Percentiles rank a stretch among this genome's conserved stretches.
phyloP scores from a whole-genome alignment of 2,113 vertebrate genomes.

The Aegithalos caudatus region DNA sequence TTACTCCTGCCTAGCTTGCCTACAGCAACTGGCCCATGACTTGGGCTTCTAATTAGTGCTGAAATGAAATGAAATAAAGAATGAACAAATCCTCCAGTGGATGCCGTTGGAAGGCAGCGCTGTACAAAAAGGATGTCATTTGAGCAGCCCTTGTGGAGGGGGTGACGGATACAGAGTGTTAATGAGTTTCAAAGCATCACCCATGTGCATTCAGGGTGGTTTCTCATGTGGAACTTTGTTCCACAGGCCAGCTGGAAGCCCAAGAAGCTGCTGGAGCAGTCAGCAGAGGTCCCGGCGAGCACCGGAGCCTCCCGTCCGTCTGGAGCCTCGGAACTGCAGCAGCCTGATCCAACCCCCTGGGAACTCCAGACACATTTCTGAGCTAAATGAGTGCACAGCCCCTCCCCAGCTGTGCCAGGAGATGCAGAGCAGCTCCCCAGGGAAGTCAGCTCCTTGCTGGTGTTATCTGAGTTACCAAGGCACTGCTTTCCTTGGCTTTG shows the following conservation, averaged over 20 bases:
- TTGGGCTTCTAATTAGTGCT: neutral
- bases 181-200: neutral
- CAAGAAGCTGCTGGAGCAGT: neutral
- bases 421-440: neutral
- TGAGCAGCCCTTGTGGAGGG: neutral
- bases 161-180: rapidly evolving
- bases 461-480: neutral
- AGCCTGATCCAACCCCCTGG: neutral
- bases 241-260: neutral
- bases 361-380: neutral
- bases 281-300: neutral
- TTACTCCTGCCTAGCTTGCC: neutral
- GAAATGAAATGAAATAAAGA: neutral
- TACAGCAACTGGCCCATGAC: neutral
- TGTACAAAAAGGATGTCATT: rapidly evolving
- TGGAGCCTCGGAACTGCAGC: neutral
- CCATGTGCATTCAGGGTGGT: neutral
- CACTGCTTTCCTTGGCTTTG: neutral
- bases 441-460: neutral
- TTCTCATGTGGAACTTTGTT: neutral
- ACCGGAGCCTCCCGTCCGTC: neutral
- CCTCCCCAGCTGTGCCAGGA: neutral
- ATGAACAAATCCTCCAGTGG: neutral
- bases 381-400: neutral
- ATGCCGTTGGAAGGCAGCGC: neutral